These are phyloP conservation scores for Cheilinus undulatus DNA, from an alignment of 2,113 vertebrate species.

Conservation along the genomic window DNA sequence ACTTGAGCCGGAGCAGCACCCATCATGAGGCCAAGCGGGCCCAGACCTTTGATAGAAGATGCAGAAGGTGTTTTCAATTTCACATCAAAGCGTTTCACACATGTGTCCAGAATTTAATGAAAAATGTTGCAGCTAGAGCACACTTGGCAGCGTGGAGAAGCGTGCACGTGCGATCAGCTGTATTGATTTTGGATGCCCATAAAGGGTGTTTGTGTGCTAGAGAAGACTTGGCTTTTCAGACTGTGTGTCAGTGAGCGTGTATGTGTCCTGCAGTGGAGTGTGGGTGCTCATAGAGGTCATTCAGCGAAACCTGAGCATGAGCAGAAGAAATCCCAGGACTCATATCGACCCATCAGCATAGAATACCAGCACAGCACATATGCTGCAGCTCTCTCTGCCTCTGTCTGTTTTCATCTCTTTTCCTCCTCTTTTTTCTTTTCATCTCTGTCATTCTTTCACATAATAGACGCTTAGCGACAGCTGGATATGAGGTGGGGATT, in stretches of 20 bases:
- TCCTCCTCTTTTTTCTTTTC: constrained; percentile 19
- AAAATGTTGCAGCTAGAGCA: constrained; percentile 25
- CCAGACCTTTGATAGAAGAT: constrained; percentile 1
- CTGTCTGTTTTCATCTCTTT: constrained; percentile 34
- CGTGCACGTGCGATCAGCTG: constrained; percentile 11
- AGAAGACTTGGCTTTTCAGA: constrained; percentile 1
- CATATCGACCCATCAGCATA: constrained; percentile 72
- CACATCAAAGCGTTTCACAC: constrained; percentile 49
- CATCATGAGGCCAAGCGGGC: constrained; percentile 3
- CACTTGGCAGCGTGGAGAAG: constrained; percentile 31
- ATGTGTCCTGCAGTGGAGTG: constrained; percentile 48
- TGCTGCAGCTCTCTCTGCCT: constrained; percentile 56
- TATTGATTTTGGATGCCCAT: constrained; percentile 50
- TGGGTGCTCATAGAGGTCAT: constrained; percentile 77
- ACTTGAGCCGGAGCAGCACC: background rate
- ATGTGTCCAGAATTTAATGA: constrained; percentile 43
- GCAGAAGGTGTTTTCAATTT: constrained; percentile 45
- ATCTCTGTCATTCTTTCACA: constrained; percentile 49
- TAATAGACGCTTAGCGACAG: constrained; percentile 72
- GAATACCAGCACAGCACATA: constrained; percentile 79
- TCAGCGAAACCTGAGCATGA: constrained; percentile 80
- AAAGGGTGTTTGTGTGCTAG: constrained; percentile 42
- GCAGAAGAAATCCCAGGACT: constrained; percentile 78
- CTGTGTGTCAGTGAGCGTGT: constrained; percentile 14
- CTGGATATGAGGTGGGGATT: constrained; percentile 59